Base-by-base conservation (phyloP, 1,140 invertebrate genomes). In the Maconellicoccus hirsutus region DNA sequence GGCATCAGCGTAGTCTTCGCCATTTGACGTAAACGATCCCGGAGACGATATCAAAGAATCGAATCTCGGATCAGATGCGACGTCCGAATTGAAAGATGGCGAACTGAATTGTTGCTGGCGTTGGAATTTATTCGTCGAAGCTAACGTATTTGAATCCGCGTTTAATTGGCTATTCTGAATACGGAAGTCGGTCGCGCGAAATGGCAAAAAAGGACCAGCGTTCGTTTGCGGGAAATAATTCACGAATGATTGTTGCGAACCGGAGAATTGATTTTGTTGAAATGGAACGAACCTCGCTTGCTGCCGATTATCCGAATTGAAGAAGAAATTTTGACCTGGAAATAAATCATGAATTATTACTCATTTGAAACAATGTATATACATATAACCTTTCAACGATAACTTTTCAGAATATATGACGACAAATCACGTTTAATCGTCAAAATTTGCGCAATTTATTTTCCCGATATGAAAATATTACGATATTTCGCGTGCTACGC, bases 311-410 rank as follows among this genome's bases (percentile, higher is more conserved):
- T 70, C 71, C 14, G 72, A 38, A 61, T 71, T 71, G 16, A 70
- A 75, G 73, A 73, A 75, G 39, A 70, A 75, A 42, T 75, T 72
- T 72, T 75, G 74, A 52, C 73, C 73, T 74, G 73, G 3, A 52
- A 52, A 33, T 3, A 33, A 33, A 33, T 6, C 12, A 33, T 6
- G 3, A 33, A 3, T 3, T 6, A 33, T 33, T 33, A 33, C 29
- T 33, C 29, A 12, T 33, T 33, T 3, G 29, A n/a, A n/a, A n/a
- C n/a, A n/a, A n/a, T n/a, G n/a, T n/a, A n/a, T n/a, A n/a, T n/a
- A n/a, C n/a, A n/a, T n/a, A n/a, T n/a, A n/a, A n/a, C n/a, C n/a
- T n/a, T n/a, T n/a, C n/a, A n/a, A n/a, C n/a, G n/a, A n/a, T n/a
- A n/a, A n/a, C n/a, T n/a, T n/a, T n/a, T n/a, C n/a, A n/a, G n/a